Percentiles rank a stretch among this genome's conserved stretches.
phyloP scores from a whole-genome alignment of 2,113 vertebrate species.

The Monopterus albus region DNA sequence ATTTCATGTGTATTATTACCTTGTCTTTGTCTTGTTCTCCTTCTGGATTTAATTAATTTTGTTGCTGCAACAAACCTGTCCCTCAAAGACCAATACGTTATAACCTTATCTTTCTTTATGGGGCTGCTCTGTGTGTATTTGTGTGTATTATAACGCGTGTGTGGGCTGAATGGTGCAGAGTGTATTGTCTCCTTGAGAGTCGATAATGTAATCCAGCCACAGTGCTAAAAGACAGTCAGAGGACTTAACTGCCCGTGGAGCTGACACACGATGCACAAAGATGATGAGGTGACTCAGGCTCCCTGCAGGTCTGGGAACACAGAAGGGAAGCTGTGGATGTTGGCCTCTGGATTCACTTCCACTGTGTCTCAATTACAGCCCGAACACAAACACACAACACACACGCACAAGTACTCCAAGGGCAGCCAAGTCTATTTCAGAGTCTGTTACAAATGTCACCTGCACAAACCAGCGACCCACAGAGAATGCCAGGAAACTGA shows the following conservation, averaged over 20 bases:
- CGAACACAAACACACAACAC: background rate
- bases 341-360: constrained; percentile 30
- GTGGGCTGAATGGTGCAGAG: background rate
- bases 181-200: background rate
- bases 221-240: constrained; percentile 28
- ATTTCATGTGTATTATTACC: background rate
- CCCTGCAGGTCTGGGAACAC: background rate
- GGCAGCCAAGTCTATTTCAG: constrained; percentile 44
- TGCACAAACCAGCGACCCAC: constrained; percentile 18
- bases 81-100: constrained; percentile 27
- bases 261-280: constrained; percentile 9
- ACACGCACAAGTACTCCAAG: background rate
- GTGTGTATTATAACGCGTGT: background rate
- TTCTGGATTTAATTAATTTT: constrained; percentile 15
- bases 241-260: constrained; percentile 30
- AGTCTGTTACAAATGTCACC: constrained; percentile 50
- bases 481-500: constrained; percentile 8
- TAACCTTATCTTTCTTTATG: constrained; percentile 16
- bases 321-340: constrained; percentile 6
- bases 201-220: constrained; percentile 34
- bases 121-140: constrained; percentile 1
- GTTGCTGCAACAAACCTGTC: background rate
- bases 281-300: constrained; percentile 9
- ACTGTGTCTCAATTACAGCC: constrained; percentile 40
- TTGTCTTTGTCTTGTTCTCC: background rate